These are phyloP conservation scores for Dryoscopus gambensis DNA, from an alignment of 2,113 vertebrate species.

Conservation along the genomic window DNA sequence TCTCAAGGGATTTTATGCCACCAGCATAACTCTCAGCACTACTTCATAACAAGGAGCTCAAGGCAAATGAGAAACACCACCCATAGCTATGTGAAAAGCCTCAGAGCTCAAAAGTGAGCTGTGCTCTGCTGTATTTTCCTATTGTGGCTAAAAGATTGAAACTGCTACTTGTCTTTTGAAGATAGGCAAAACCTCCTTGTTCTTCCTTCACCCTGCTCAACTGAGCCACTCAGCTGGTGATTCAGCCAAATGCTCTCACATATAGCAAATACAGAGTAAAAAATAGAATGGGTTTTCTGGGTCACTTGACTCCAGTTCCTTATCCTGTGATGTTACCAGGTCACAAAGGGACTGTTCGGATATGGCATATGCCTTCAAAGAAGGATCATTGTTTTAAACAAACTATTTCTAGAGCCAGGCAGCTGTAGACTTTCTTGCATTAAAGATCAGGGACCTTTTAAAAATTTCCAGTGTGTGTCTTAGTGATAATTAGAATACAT, in stretches of 20 bases:
- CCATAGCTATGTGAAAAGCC: neutral
- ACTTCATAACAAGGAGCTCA: neutral
- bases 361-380: neutral
- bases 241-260: neutral
- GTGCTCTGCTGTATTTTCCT: neutral
- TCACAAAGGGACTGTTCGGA: neutral
- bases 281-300: slow-evolving; percentile 1
- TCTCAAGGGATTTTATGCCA: neutral
- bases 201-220: neutral
- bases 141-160: neutral
- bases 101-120: neutral
- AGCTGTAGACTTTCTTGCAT: neutral
- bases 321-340: neutral
- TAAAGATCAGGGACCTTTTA: neutral
- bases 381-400: neutral
- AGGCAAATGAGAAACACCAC: neutral
- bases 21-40: neutral
- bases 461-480: neutral
- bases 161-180: neutral
- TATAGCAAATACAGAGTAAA: neutral
- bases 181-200: neutral
- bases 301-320: neutral
- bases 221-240: neutral
- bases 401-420: neutral
- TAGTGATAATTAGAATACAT: neutral